Base-by-base conservation (phyloP, 2,113 vertebrate genomes). In the Phaethon lepturus region DNA sequence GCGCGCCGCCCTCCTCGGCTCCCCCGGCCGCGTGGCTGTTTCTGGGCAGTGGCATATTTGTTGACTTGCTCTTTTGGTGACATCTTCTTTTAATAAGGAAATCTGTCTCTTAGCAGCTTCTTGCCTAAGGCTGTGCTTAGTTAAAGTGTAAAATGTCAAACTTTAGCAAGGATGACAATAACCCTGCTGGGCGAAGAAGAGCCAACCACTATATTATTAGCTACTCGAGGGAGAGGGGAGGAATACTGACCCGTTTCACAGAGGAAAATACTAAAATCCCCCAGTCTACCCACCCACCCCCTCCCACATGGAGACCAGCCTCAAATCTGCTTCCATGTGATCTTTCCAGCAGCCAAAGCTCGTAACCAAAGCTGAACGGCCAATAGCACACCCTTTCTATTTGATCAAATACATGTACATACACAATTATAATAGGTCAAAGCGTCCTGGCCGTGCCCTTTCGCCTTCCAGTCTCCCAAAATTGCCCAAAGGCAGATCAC, bases 71-170 rank as follows among this genome's bases (percentile, higher is more conserved):
- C 97, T 98, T 98, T 98, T 97, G 97, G 98, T 97, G 97, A 98
- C 97, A 97, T 98, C 97, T 97, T 97, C 96, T 98, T 97, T 97
- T 97, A 98, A 98, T 98, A 97, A 98, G 97, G 97, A 98, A 97
- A 98, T 98, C 96, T 97, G 97, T 98, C 98, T 98, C 95, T 96
- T 93, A 96, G 98, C 96, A 92, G 95, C 97, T 98, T 96, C 95
- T 97, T 35, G 97, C 98, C 98, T 98, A 97, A 88, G 97, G 98
- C 95, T 97, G 96, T 95, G 98, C 97, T 98, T 98, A 97, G 97
- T 98, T 97, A 97, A 97, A 98, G 98, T 98, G 98, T 98, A 98
- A 98, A 98, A 98, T 98, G 98, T 98, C 98, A 98, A 85, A 97
- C 97, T 98, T 97, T 92, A 97, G 97, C 97, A 97, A 96, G 96